Conservation (phyloP, 2,797 vertebrate genomes). For the Rhinogobio ventralis region DNA sequence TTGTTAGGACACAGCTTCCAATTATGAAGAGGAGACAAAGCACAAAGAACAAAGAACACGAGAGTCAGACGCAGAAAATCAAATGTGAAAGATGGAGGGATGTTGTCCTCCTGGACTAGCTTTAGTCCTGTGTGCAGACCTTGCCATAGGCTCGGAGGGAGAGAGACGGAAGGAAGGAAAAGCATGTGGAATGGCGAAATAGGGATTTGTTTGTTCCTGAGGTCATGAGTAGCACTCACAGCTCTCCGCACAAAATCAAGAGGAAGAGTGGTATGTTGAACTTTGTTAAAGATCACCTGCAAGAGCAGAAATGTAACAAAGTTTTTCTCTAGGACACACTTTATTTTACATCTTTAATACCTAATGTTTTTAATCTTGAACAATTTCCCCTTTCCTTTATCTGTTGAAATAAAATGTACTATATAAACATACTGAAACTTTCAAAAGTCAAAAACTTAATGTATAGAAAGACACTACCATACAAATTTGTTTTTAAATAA, state of each 20-base stretch:
- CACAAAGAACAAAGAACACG: constrained; percentile 39
- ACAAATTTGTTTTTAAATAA: background rate
- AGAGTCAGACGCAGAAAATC: constrained; percentile 47
- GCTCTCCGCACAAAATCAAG: constrained; percentile 17
- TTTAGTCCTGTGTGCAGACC: constrained; percentile 48
- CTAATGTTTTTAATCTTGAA: background rate
- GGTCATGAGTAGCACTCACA: constrained; percentile 24
- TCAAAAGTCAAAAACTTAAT: background rate
- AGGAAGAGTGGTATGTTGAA: constrained; percentile 5
- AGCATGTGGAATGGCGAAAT: constrained; percentile 53
- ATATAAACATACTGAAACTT: background rate
- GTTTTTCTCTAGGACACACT: background rate
- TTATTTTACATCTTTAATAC: background rate
- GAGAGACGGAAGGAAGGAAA: constrained; percentile 29
- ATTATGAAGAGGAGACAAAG: constrained; percentile 52
- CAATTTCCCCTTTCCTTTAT: background rate
- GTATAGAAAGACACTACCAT: too few species aligned
- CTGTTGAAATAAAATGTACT: background rate
- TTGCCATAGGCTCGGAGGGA: constrained; percentile 56
- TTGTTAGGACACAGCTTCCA: constrained; percentile 53
- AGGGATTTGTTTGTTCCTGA: constrained; percentile 54
- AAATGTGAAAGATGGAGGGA: constrained; percentile 37
- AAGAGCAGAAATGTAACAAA: background rate
- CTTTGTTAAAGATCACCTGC: background rate
- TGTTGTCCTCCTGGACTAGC: constrained; percentile 70